A percentile compares a stretch with the other conserved stretches of the same genome.
These are phyloP conservation scores for Pteronura brasiliensis DNA, from an alignment of 2,113 vertebrate genomes.

Conservation along the genomic window DNA sequence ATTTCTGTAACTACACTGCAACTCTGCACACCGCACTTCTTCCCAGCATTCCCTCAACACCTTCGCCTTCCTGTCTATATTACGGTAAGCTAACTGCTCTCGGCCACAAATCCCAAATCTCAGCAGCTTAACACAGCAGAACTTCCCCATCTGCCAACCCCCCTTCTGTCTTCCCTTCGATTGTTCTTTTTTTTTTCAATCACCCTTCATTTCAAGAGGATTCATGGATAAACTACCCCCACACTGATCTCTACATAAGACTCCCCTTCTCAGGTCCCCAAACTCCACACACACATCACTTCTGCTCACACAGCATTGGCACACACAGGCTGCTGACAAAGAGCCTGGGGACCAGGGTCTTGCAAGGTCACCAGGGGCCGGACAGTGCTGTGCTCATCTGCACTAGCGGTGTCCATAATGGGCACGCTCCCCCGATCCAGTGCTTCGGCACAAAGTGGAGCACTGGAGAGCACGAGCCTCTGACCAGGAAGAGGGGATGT, in stretches of 20 bases:
- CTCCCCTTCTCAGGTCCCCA: neutral
- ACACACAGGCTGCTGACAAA: neutral
- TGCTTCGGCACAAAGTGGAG: fast-evolving
- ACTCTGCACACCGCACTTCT: neutral
- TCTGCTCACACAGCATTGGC: neutral
- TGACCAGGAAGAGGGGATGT: fast-evolving
- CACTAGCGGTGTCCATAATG: fast-evolving
- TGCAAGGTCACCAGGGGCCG: fast-evolving
- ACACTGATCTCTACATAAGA: neutral
- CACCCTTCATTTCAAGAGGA: neutral
- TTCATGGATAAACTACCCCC: no score
- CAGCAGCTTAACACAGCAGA: neutral
- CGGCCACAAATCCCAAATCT: neutral
- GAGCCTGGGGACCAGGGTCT: fast-evolving
- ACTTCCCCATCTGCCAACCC: no score
- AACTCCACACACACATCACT: neutral
- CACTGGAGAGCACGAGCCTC: fast-evolving
- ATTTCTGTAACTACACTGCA: neutral
- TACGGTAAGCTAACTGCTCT: neutral
- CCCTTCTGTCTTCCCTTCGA: neutral
- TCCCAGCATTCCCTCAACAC: neutral
- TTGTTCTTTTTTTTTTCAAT: neutral
- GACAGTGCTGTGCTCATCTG: fast-evolving
- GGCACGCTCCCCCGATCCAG: neutral
- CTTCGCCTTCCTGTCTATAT: neutral